Evolutionary conservation across 2,888 invertebrate genomes (phyloP), one percentile per base, ranked within the genome.

Genomic region (Agrochola lota): DNA sequence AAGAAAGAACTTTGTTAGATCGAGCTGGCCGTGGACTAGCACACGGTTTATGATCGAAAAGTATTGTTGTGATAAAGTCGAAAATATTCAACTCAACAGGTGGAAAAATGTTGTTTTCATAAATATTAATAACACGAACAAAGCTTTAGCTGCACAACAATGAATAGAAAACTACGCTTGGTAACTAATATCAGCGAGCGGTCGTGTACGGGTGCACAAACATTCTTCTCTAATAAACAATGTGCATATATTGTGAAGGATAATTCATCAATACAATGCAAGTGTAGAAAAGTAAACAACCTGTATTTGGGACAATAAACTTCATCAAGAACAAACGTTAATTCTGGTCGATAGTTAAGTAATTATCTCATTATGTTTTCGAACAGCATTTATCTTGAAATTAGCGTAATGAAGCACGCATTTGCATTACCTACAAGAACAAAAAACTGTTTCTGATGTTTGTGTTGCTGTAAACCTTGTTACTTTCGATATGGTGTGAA

Each of bases 221-320:
- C 79, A 87, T 87, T 85, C 88, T 83, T 87, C 69, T 77, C 62
- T 83, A 78, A 81, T 82, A 89, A 85, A 77, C 82, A 78, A 87
- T 89, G 78, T 88, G 87, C 85, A 88, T 87, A 88, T 85, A 88
- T 87, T 86, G 89, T 89, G 87, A 90, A 90, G 91, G 90, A 91
- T 92, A 90, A 90, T 91, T 87, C 89, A 91, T 90, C 90, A 89
- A 90, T 88, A 83, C 91, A 90, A 91, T 90, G 88, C 91, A 91
- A 89, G 89, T 89, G 89, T 90, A 90, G 90, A 88, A 85, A 89
- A 93, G 95, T 94, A 94, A 95, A 95, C 93, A 95, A 96, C 95
- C 95, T 94, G 91, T 92, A 96, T 94, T 91, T 94, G 87, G 96
- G 91, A 91, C 96, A 94, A 95, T 94, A 95, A 95, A 95, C 96